phyloP scores from a whole-genome alignment of 2,797 vertebrate species.

The Onychomys leucogaster region DNA sequence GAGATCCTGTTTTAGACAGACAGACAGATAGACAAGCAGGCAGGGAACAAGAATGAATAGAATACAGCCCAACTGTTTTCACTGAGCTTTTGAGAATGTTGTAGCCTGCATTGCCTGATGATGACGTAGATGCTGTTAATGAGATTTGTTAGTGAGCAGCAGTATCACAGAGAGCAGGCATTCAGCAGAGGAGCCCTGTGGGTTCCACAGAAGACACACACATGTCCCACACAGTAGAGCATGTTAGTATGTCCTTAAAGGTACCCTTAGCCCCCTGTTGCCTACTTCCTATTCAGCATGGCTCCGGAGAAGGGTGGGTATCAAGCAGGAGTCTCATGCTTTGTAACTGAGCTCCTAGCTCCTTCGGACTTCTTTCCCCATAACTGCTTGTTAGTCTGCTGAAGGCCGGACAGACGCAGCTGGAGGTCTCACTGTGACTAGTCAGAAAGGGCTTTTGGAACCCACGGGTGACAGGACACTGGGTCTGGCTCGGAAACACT shows the following conservation, averaged over 20 bases:
- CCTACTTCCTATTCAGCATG: not conserved
- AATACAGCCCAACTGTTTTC: constrained; percentile 3
- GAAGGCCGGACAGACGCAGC: not conserved
- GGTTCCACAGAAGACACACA: not conserved
- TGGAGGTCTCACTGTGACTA: not conserved
- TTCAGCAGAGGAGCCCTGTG: not conserved
- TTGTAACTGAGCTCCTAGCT: not conserved
- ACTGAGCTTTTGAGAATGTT: constrained; percentile 46
- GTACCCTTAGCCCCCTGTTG: not conserved
- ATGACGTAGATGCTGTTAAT: not conserved
- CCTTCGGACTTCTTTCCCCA: not conserved
- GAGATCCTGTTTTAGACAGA: not conserved
- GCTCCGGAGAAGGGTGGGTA: not conserved
- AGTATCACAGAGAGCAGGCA: not conserved
- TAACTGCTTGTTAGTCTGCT: not conserved
- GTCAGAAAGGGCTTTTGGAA: not conserved
- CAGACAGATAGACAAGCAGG: not conserved
- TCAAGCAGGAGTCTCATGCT: not conserved
- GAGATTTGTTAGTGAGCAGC: not conserved
- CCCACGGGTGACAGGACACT: not conserved
- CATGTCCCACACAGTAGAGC: not conserved
- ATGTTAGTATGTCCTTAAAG: not conserved
- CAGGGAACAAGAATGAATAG: not conserved
- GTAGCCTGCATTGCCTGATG: not conserved
- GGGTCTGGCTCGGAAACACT: constrained; percentile 54